A percentile compares a stretch with the other conserved stretches of the same genome.
These are phyloP conservation scores for Prochilodus magdalenae DNA, from an alignment of 2,113 vertebrate genomes.

Conservation along the genomic window DNA sequence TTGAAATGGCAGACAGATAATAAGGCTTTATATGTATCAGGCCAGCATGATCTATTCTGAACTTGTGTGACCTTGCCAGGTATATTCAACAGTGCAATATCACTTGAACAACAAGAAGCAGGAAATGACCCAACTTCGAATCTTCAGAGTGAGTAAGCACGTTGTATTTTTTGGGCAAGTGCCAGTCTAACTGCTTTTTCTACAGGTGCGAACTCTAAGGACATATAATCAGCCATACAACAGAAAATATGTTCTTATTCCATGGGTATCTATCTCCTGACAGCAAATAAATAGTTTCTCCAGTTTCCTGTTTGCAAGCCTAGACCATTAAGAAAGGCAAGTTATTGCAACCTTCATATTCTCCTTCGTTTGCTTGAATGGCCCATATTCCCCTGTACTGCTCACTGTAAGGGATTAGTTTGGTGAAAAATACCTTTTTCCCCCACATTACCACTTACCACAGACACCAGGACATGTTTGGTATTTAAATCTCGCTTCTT, in stretches of 20 bases:
- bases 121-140: not conserved
- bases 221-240: not conserved
- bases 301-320: not conserved
- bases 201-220: not conserved
- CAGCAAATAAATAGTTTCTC: not conserved
- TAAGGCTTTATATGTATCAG: not conserved
- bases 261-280: not conserved
- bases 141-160: not conserved
- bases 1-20: slow-evolving; percentile 4
- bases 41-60: not conserved
- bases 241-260: not conserved
- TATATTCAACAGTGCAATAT: not conserved
- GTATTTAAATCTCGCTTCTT: too few relatives aligned
- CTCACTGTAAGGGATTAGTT: too few relatives aligned
- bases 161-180: not conserved
- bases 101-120: not conserved
- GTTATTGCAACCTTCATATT: too few relatives aligned
- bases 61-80: not conserved
- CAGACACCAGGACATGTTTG: too few relatives aligned
- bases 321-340: not conserved
- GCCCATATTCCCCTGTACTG: too few relatives aligned
- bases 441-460: too few relatives aligned
- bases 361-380: too few relatives aligned
- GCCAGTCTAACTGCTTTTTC: not conserved
- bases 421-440: too few relatives aligned